These are phyloP conservation scores for Theocolax elegans DNA, from an alignment of 1,140 invertebrate species.

Conservation along the genomic window DNA sequence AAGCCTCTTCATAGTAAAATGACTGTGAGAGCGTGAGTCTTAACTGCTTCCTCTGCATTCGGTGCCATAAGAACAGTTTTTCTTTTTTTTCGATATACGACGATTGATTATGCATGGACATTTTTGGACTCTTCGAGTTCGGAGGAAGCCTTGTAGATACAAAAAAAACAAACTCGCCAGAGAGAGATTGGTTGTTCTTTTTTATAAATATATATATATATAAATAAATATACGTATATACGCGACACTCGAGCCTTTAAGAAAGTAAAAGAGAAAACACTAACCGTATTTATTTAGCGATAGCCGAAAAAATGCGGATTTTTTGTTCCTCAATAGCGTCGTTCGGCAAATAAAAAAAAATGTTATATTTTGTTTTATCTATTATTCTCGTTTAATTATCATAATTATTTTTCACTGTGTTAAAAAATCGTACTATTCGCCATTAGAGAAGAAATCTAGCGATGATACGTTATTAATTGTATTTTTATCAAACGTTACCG, in stretches of 20 bases:
- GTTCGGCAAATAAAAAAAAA: neutral
- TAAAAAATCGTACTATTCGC: neutral
- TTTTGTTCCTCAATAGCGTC: slow-evolving; percentile 9
- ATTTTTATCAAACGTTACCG: too few relatives aligned
- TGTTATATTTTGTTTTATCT: slow-evolving; percentile 7
- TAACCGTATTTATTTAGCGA: slow-evolving; percentile 14
- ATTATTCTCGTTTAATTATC: neutral
- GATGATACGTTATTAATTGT: neutral
- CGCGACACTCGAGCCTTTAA: neutral
- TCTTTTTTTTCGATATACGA: slow-evolving; percentile 15
- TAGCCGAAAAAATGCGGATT: slow-evolving; percentile 11
- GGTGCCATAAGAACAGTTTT: neutral
- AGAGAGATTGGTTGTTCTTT: slow-evolving; percentile 15
- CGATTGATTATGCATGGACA: neutral
- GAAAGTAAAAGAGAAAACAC: slow-evolving; percentile 15
- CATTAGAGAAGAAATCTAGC: neutral
- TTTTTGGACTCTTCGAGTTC: neutral
- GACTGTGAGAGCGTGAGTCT: slow-evolving; percentile 6
- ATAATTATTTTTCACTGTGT: neutral
- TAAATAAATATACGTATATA: neutral
- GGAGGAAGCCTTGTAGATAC: slow-evolving; percentile 20
- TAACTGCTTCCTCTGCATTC: neutral
- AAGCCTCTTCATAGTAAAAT: neutral
- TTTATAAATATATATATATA: slow-evolving; percentile 5
- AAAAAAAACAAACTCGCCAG: neutral